Evolutionary conservation across 1,140 invertebrate genomes (phyloP).

Genomic region (Pseudachorutes palmiensis): DNA sequence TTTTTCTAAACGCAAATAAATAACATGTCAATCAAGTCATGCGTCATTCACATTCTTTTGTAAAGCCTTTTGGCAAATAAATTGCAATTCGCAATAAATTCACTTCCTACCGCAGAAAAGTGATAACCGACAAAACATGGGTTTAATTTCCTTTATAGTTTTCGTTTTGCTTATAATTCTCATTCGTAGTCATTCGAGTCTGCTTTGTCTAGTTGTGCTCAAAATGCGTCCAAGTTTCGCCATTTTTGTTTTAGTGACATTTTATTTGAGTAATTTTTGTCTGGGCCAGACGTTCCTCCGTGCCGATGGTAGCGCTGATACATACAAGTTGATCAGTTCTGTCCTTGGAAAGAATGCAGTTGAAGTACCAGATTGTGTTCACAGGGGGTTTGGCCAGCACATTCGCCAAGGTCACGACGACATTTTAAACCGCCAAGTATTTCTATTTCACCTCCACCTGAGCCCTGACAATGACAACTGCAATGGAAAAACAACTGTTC

Average conservation of each 20-base stretch:
- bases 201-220: too few relatives aligned
- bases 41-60: too few relatives aligned
- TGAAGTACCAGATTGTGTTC: slow-evolving; percentile 20
- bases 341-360: not conserved
- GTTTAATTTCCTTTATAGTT: too few relatives aligned
- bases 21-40: too few relatives aligned
- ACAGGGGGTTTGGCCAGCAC: slow-evolving; percentile 11
- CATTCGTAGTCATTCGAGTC: too few relatives aligned
- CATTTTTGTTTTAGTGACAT: not conserved
- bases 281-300: slow-evolving; percentile 5
- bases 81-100: too few relatives aligned
- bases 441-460: slow-evolving; percentile 23
- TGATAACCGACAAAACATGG: too few relatives aligned
- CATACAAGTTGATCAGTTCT: slow-evolving; percentile 13
- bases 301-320: slow-evolving; percentile 22
- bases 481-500: slow-evolving; percentile 14
- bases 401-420: slow-evolving; percentile 20
- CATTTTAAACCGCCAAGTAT: slow-evolving; percentile 12
- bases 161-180: too few relatives aligned
- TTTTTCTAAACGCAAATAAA: too few relatives aligned
- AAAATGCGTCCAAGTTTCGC: not conserved
- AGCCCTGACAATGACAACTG: slow-evolving; percentile 26
- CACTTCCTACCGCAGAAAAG: too few relatives aligned
- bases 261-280: not conserved
- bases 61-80: too few relatives aligned